Conservation (phyloP, 2,888 invertebrate genomes). For the Acrobasis repandana region DNA sequence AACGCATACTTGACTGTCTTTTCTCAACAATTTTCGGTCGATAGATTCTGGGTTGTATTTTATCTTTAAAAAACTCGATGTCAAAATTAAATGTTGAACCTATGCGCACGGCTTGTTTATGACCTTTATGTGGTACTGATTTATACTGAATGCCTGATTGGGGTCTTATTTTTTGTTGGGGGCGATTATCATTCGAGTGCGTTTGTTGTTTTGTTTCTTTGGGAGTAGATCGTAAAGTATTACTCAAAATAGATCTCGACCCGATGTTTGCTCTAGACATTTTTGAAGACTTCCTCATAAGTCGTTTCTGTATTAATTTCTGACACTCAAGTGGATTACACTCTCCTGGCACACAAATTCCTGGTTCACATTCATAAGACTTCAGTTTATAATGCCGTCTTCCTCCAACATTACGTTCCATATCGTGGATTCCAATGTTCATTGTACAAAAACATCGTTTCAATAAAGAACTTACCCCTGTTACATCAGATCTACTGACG, state of each 20-base stretch:
- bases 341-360: constrained; percentile 40
- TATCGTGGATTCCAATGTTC: constrained; percentile 30
- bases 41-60: not conserved
- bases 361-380: constrained; percentile 41
- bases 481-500: not conserved
- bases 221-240: not conserved
- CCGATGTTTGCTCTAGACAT: constrained; percentile 11
- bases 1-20: not conserved
- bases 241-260: not conserved
- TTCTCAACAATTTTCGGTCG: not conserved
- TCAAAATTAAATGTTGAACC: constrained; percentile 41
- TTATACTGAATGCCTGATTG: not conserved
- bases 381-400: not conserved
- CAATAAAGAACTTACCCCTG: constrained; percentile 9
- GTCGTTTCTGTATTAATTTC: constrained; percentile 39
- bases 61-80: constrained; percentile 2
- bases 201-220: not conserved
- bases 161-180: not conserved
- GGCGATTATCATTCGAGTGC: not conserved
- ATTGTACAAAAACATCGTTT: constrained; percentile 31
- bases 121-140: constrained; percentile 24
- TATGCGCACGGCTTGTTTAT: constrained; percentile 35
- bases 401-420: not conserved
- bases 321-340: constrained; percentile 42
- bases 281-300: constrained; percentile 28